These are phyloP conservation scores for Tretioscincus oriximinensis DNA, from an alignment of 2,113 vertebrate species.

Conservation along the genomic window DNA sequence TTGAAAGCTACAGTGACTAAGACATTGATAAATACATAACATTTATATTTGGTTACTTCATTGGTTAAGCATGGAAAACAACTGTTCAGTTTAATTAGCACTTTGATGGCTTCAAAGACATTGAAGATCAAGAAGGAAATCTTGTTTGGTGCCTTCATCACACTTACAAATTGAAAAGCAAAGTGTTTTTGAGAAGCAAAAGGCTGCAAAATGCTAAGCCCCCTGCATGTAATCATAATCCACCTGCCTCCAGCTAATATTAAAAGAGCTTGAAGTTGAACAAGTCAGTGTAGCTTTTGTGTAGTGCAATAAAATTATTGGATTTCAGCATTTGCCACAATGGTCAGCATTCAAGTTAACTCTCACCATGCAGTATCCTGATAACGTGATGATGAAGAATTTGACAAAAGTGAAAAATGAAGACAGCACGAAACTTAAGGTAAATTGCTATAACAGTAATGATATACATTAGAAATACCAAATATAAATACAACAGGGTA, in stretches of 20 bases:
- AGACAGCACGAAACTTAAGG: slow-evolving; percentile 36
- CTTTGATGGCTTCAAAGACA: slow-evolving; percentile 12
- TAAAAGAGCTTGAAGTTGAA: slow-evolving; percentile 13
- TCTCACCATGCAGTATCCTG: slow-evolving; percentile 14
- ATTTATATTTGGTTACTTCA: no score
- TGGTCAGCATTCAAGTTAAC: neutral
- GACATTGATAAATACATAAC: no score
- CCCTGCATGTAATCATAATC: slow-evolving; percentile 3
- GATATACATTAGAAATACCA: slow-evolving; percentile 19
- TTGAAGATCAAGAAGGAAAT: neutral
- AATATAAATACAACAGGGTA: slow-evolving; percentile 16
- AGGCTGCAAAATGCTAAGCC: neutral
- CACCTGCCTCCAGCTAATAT: slow-evolving; percentile 6
- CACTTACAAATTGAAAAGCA: neutral
- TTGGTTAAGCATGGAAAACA: neutral
- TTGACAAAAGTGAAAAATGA: slow-evolving; percentile 43
- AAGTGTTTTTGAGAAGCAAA: neutral
- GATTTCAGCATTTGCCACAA: neutral
- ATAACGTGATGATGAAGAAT: slow-evolving; percentile 37
- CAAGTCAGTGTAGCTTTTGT: neutral
- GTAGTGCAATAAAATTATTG: slow-evolving; percentile 2
- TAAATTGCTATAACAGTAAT: slow-evolving; percentile 23
- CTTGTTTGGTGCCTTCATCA: slow-evolving; percentile 19
- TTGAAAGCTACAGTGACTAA: neutral
- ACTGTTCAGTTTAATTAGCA: slow-evolving; percentile 30